Percentiles rank a stretch among this genome's conserved stretches.
Evolutionary conservation across 1,140 invertebrate genomes (phyloP).

Genomic region (Drosophila arizonae): DNA sequence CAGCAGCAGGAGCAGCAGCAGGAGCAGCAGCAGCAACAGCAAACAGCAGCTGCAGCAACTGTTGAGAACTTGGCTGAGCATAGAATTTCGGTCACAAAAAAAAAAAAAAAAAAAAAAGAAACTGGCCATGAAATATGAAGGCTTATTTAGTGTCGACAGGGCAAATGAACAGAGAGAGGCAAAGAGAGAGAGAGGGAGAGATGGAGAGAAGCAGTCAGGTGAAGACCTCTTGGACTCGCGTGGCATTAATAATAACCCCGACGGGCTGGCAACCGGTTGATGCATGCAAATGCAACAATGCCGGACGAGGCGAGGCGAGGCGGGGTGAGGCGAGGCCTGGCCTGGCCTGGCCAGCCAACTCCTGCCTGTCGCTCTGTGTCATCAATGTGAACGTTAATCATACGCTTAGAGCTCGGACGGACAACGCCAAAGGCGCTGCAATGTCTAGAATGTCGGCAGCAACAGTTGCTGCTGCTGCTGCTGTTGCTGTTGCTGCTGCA

Average conservation of each 20-base stretch:
- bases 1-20: constrained; percentile 54
- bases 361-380: constrained; percentile 50
- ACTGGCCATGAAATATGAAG: constrained; percentile 75
- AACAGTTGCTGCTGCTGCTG: not conserved
- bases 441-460: constrained; percentile 58
- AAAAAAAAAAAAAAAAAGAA: constrained; percentile 26
- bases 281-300: constrained; percentile 78
- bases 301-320: constrained; percentile 7
- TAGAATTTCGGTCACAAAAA: constrained; percentile 72
- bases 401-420: constrained; percentile 66
- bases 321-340: not conserved
- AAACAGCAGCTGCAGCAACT: constrained; percentile 47
- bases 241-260: constrained; percentile 72
- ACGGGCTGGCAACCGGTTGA: constrained; percentile 66
- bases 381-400: constrained; percentile 81
- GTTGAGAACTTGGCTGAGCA: constrained; percentile 51
- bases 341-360: constrained; percentile 6
- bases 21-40: constrained; percentile 46
- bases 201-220: not conserved
- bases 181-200: not conserved
- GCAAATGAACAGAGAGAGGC: constrained; percentile 11
- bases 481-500: constrained; percentile 16
- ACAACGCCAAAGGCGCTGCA: constrained; percentile 62
- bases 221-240: constrained; percentile 9
- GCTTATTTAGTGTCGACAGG: constrained; percentile 80